Base-by-base conservation (phyloP, 2,797 vertebrate genomes). In the Tapirus indicus region DNA sequence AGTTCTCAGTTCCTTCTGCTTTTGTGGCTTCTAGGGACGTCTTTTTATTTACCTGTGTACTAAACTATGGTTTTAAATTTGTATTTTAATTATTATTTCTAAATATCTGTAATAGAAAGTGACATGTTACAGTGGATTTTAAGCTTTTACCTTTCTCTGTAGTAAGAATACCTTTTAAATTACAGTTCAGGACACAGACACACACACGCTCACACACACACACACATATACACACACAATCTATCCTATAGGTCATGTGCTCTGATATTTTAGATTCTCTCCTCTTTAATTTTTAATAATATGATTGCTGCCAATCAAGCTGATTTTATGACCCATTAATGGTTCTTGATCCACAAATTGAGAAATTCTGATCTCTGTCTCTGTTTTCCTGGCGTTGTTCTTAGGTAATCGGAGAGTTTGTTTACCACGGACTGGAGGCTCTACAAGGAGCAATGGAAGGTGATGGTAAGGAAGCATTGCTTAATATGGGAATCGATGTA, bases 401-500 rank as follows among this genome's bases (percentile, higher is more conserved):
- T 12, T 32, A 47, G 35, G 17, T 1, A 47, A 32, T 14, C 20
- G 13, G 0, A 25, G 25, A 38, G 29, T 25, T 14, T 16, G 23
- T 44, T 72, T 21, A 3, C 29, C 7, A 4, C 21, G 47, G 14
- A 13, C 7, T 2, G 3, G 56, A 4, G 18, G 32, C 18, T 7
- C 6, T 7, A 1, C 18, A 21, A 35, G 14, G n/a, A 38, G 10
- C 8, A 1, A 0, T 0, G 47, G 83, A 8, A 23, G 32, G 21
- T 5, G 18, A n/a, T 0, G 38, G n/a, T 7, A 17, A 78, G 52
- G 32, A 41, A 54, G 56, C 0, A 0, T 6, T 0, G 18, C 4
- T 29, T 2, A 0, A 32, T 2, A 0, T 7, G 41, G 25, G 13
- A 27, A 9, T 1, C 5, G 1, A 7, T 1, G 52, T 0, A 1